Base-by-base conservation (phyloP, 2,888 invertebrate genomes). In the Eristalis pertinax region DNA sequence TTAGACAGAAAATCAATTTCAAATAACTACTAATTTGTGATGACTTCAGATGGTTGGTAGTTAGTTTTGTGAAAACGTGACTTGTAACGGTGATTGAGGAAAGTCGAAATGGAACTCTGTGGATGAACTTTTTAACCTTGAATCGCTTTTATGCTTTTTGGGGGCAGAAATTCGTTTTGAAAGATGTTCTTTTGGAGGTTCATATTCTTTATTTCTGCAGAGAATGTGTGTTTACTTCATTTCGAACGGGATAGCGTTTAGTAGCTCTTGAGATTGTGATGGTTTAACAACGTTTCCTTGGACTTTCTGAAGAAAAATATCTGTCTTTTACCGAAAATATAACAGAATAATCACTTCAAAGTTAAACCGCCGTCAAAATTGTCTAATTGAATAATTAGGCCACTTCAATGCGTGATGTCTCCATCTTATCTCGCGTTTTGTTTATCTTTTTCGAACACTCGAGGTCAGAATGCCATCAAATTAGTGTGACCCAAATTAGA, bases 1-100 rank as follows among this genome's bases (percentile, higher is more conserved):
- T 68, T 43, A 4, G 29, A 76, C 41, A 60, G 29, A 67, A 60
- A 68, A 68, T 76, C 41, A 67, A 58, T 58, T 65, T 35, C n/a
- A 35, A 50, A 22, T 35, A n/a, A 64, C 35, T 32, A 10, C 10
- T n/a, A 32, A 22, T 19, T 19, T 50, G 43, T n/a, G 50, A 50
- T 50, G 50, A 19, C 43, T 43, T 43, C 0, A 43, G 8, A 19
- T 50, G 50, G n/a, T 50, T 2, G 19, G 50, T 50, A 22, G 50
- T 60, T 60, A 60, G 15, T 60, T 60, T 60, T 26, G n/a, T n/a
- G 50, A 50, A 50, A 50, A 50, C 19, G 50, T 50, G 50, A 50
- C 50, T 8, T 19, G 19, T 19, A 8, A 8, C 19, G 19, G 8
- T 50, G 50, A 19, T 19, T 8, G 19, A n/a, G n/a, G 7, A 50